A percentile compares a stretch with the other conserved stretches of the same genome.
Conservation (phyloP, 2,797 vertebrate species). For the Sebastes wilsoni region DNA sequence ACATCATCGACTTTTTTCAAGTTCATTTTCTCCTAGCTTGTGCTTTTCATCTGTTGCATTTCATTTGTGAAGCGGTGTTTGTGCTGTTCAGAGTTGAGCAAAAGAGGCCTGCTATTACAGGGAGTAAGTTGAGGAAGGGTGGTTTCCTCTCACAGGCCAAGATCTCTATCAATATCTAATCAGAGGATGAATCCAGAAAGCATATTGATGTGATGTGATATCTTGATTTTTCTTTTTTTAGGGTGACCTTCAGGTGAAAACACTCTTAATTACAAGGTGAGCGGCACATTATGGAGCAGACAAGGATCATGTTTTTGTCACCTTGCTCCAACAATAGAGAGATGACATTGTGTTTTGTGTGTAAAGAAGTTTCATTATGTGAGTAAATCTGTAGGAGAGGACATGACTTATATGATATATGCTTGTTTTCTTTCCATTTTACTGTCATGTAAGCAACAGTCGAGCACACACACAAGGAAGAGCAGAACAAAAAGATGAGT, state of each 20-base stretch:
- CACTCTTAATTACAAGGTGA: background rate
- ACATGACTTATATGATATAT: background rate
- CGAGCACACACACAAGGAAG: background rate
- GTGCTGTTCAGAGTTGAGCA: slow-evolving; percentile 15
- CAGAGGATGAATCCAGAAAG: background rate
- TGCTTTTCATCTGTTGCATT: slow-evolving; percentile 76
- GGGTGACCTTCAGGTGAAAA: slow-evolving; percentile 35
- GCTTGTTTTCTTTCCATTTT: background rate
- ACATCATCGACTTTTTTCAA: slow-evolving; percentile 80
- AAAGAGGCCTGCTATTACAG: slow-evolving; percentile 6
- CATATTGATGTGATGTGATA: background rate
- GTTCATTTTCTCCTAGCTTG: slow-evolving; percentile 53
- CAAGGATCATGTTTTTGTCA: slow-evolving; percentile 3
- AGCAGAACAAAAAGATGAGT: background rate
- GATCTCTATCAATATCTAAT: background rate
- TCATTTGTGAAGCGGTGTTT: slow-evolving; percentile 1
- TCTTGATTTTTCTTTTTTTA: background rate
- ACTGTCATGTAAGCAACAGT: background rate
- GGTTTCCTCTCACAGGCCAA: background rate
- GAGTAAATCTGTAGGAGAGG: background rate
- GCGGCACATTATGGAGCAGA: background rate
- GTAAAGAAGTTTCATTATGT: background rate
- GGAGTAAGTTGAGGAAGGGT: background rate
- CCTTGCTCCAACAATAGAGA: background rate
- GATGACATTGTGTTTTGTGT: background rate